A percentile compares a stretch with the other conserved stretches of the same genome.
Conservation (phyloP, 1,140 invertebrate genomes). For the Heliconius hermathena region DNA sequence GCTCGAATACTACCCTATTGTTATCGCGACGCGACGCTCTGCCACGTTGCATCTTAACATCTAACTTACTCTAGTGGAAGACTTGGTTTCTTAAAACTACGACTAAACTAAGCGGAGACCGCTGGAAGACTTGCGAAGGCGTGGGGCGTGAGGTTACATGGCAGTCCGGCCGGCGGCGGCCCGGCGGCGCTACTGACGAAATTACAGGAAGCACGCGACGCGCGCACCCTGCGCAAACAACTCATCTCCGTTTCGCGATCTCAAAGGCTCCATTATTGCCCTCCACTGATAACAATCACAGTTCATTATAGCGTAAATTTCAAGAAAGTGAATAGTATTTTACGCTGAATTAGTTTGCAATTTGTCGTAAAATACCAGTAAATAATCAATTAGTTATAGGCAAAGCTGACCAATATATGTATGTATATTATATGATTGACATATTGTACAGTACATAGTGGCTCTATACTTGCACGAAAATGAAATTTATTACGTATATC, state of each 20-base stretch:
- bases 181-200: conserved; percentile 71
- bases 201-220: conserved; percentile 71
- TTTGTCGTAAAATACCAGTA: neutral
- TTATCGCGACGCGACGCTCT: conserved; percentile 76
- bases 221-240: conserved; percentile 76
- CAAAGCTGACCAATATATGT: neutral
- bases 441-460: neutral
- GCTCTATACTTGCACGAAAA: neutral
- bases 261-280: conserved; percentile 41
- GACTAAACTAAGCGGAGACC: conserved; percentile 60
- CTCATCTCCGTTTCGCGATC: conserved; percentile 56
- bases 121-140: conserved; percentile 68
- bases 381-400: neutral
- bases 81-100: conserved; percentile 74
- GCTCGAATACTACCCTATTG: conserved; percentile 83
- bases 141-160: conserved; percentile 63
- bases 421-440: conserved; percentile 6
- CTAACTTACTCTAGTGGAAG: conserved; percentile 75
- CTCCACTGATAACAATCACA: neutral
- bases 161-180: conserved; percentile 67
- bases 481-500: neutral
- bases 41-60: conserved; percentile 71
- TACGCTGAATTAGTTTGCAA: neutral
- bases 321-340: neutral
- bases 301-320: neutral